Percentiles rank a stretch among this genome's conserved stretches.
Conservation (phyloP, 2,113 vertebrate species). For the Archilochus colubris region DNA sequence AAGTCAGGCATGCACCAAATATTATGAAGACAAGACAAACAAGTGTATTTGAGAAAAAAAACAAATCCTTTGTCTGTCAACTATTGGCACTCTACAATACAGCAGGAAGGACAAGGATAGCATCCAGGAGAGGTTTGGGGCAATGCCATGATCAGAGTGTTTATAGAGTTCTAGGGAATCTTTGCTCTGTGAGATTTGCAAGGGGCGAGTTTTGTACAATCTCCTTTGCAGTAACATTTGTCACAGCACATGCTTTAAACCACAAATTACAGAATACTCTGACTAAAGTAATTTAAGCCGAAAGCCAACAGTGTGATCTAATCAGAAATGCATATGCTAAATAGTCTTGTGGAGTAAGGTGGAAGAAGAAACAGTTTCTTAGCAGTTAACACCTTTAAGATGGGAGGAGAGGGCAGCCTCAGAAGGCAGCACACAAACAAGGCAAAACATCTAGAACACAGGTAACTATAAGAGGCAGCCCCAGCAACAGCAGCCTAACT, state of each 20-base stretch:
- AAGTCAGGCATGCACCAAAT: background rate
- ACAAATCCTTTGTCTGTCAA: background rate
- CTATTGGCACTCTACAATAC: background rate
- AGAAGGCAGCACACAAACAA: rapidly evolving
- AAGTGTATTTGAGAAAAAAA: conserved; percentile 34
- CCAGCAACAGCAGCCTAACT: background rate
- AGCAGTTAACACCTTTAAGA: background rate
- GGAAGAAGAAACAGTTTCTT: background rate
- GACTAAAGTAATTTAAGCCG: background rate
- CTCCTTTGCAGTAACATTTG: background rate
- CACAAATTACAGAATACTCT: background rate
- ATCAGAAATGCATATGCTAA: background rate
- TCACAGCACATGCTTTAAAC: background rate
- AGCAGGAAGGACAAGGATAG: conserved; percentile 15
- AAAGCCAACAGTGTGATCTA: background rate
- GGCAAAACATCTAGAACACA: background rate
- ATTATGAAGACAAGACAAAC: conserved; percentile 44
- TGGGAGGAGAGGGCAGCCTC: background rate
- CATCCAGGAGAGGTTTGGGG: background rate
- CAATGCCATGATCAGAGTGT: background rate
- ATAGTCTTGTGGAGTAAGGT: background rate
- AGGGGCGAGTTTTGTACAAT: conserved; percentile 2
- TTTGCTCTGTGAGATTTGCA: background rate
- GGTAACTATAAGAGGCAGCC: background rate
- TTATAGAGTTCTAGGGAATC: background rate